Base-by-base conservation (phyloP, 2,797 vertebrate genomes). In the Cygnus olor region DNA sequence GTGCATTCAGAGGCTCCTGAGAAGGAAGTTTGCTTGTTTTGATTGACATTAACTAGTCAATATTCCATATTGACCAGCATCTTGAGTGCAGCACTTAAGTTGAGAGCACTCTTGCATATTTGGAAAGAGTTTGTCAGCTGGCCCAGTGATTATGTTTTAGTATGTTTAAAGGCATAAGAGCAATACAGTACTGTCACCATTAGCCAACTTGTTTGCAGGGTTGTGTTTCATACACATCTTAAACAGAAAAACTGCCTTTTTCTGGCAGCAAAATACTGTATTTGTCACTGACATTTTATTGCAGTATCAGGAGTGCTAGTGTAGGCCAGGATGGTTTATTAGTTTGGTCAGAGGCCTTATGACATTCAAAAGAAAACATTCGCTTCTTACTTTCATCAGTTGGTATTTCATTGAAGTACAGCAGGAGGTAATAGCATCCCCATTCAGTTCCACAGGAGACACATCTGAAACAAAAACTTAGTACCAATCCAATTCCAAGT, bases 11-110 rank as follows among this genome's bases (percentile, higher is more conserved):
- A 91, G 64, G 22, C 28, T 93, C n/a, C 61, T 54, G 56, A 90
- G 84, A 61, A 93, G 53, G 42, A 88, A 82, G 10, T 89, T 56
- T 92, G 17, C 82, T 81, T 89, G 36, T 54, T 85, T 96, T 87
- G 61, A 58, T 34, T 85, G 69, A 57, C 40, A 15, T 61, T 82
- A 47, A 34, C 20, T 92, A 57, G 22, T 89, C 53, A 24, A 2
- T 51, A 60, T 79, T 93, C 63, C 24, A 3, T 60, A 77, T 72
- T 94, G 85, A 78, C 63, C 38, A 44, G 42, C 38, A 36, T 71
- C 74, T 72, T 85, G 90, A 95, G 72, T 83, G 79, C 79, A 80
- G 81, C 81, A 80, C 84, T 90, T 87, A 38, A 56, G 0, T 54
- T 63, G 73, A 89, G 79, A 88, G 65, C 65, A 65, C 21, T 89